Evolutionary conservation across 1,140 invertebrate species (phyloP).

Genomic region (Mesaphorura yosii): DNA sequence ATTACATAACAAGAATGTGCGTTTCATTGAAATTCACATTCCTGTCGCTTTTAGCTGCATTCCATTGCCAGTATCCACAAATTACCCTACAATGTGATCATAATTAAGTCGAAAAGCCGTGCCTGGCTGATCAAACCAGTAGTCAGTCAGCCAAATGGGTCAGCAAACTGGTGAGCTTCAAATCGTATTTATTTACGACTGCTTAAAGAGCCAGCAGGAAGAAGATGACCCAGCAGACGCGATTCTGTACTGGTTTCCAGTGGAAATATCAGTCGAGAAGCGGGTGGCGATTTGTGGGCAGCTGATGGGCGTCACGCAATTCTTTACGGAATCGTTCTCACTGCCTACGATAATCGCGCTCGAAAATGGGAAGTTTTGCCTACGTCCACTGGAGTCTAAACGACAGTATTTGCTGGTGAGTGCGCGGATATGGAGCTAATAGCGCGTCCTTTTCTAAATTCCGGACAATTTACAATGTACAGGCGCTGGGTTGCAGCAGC

Average conservation of each 20-base stretch:
- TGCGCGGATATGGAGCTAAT: too few species aligned
- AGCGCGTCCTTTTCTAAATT: too few species aligned
- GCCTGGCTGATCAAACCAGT: too few species aligned
- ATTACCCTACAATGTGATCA: too few species aligned
- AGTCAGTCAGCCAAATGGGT: too few species aligned
- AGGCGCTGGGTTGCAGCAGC: slow-evolving; percentile 73
- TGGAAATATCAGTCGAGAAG: slow-evolving; percentile 62
- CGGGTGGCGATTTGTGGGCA: slow-evolving; percentile 61
- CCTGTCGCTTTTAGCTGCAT: too few species aligned
- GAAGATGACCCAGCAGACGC: slow-evolving; percentile 74
- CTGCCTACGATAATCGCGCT: slow-evolving; percentile 58
- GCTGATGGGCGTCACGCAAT: slow-evolving; percentile 66
- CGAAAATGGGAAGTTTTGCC: slow-evolving; percentile 69
- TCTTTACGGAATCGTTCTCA: slow-evolving; percentile 58
- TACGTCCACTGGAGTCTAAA: slow-evolving; percentile 48
- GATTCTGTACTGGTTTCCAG: slow-evolving; percentile 75
- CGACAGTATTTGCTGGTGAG: slow-evolving; percentile 58
- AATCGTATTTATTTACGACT: slow-evolving; percentile 78
- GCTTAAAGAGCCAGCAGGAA: slow-evolving; percentile 57
- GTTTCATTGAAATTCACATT: too few species aligned
- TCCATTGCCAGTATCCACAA: too few species aligned
- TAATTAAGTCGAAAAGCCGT: too few species aligned
- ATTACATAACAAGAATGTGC: too few species aligned
- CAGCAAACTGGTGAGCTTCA: slow-evolving; percentile 63
- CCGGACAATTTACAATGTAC: slow-evolving; percentile 16